Evolutionary conservation across 2,113 vertebrate genomes (phyloP).

Genomic region (Notarius quadriscutis): DNA sequence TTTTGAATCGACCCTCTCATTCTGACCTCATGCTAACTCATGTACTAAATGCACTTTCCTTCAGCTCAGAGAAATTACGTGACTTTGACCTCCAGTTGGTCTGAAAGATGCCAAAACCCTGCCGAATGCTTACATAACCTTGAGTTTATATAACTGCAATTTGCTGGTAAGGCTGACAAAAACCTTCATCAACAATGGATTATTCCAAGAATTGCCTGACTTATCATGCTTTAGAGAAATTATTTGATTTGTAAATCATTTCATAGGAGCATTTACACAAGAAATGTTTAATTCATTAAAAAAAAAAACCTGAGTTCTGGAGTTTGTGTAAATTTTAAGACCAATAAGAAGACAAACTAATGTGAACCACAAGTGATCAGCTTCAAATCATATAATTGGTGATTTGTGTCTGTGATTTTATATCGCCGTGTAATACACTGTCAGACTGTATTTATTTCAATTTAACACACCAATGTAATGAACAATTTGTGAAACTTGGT

Average conservation of each 20-base stretch:
- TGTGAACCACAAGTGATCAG: neutral
- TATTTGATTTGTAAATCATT: neutral
- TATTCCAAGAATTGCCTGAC: neutral
- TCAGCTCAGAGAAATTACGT: neutral
- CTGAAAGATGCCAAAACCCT: constrained; percentile 4
- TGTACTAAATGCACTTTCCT: neutral
- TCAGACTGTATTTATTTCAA: neutral
- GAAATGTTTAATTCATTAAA: neutral
- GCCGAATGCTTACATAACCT: neutral
- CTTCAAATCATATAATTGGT: neutral
- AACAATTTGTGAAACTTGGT: too few species aligned
- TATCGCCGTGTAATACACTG: neutral
- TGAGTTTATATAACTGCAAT: neutral
- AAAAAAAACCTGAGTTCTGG: neutral
- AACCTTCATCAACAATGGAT: neutral
- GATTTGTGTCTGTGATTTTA: neutral
- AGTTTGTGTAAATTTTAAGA: neutral
- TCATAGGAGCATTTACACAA: neutral
- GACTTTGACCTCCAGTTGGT: neutral
- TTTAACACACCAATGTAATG: neutral
- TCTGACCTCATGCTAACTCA: neutral
- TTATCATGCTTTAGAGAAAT: neutral
- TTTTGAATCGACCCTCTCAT: neutral
- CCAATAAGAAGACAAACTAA: neutral
- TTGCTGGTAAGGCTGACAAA: neutral